Percentiles rank a stretch among this genome's conserved stretches.
Evolutionary conservation across 1,140 invertebrate species (phyloP).

Genomic region (Thalassaphorura encarpata): DNA sequence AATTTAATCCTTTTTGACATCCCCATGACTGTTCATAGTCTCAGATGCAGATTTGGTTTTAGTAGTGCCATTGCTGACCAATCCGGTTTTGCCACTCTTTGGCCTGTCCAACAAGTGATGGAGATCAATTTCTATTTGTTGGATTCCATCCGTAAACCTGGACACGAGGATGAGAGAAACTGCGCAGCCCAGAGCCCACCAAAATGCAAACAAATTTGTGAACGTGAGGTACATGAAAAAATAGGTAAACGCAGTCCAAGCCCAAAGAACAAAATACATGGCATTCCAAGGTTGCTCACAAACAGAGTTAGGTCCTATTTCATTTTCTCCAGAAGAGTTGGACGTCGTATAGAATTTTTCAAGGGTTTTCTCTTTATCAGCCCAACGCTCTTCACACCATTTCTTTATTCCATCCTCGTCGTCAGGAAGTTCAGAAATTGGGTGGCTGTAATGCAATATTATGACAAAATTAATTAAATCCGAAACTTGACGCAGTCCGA

Average conservation of each 20-base stretch:
- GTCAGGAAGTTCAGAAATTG: conserved; percentile 47
- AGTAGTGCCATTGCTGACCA: too few relatives aligned
- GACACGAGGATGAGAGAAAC: conserved; percentile 44
- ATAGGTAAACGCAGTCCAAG: conserved; percentile 45
- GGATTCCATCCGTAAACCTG: conserved; percentile 44
- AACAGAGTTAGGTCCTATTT: conserved; percentile 13
- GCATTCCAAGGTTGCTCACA: conserved; percentile 35
- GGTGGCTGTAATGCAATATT: conserved; percentile 45
- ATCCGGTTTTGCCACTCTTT: too few relatives aligned
- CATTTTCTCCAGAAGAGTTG: conserved; percentile 30
- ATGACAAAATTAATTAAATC: conserved; percentile 11
- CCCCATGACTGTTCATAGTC: too few relatives aligned
- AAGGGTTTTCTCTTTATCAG: conserved; percentile 33
- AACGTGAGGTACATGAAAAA: conserved; percentile 40
- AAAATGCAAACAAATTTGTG: conserved; percentile 40
- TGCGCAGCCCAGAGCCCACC: conserved; percentile 42
- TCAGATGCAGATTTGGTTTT: too few relatives aligned
- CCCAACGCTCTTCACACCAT: conserved; percentile 64
- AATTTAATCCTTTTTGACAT: too few relatives aligned
- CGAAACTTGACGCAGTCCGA: neutral
- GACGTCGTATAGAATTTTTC: conserved; percentile 21
- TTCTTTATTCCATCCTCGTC: conserved; percentile 46
- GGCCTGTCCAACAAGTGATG: too few relatives aligned
- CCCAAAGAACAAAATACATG: conserved; percentile 44
- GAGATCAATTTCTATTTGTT: conserved; percentile 45